Conservation (phyloP, 2,113 vertebrate species). For the Noturus placidus region DNA sequence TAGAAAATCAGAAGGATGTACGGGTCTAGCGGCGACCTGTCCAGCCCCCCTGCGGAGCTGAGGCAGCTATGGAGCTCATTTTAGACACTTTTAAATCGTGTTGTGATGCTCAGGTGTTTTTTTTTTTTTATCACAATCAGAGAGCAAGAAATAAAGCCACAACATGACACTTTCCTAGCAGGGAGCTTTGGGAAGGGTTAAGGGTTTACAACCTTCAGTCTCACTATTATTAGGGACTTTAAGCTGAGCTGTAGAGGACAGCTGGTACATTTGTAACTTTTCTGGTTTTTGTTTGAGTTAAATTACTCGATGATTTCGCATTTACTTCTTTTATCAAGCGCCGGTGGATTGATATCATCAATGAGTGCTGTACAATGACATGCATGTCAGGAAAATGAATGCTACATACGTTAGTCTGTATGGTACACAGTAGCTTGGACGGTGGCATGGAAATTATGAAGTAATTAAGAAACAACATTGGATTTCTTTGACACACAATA, state of each 20-base stretch:
- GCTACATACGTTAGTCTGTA: not conserved
- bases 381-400: no score
- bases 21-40: not conserved
- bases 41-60: not conserved
- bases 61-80: not conserved
- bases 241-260: not conserved
- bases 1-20: slow-evolving; percentile 8
- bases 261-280: not conserved
- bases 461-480: not conserved
- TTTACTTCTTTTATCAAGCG: not conserved
- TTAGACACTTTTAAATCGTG: not conserved
- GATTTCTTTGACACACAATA: not conserved
- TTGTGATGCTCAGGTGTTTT: not conserved
- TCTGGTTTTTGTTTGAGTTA: not conserved
- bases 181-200: not conserved
- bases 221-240: not conserved
- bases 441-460: no score
- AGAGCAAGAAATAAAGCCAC: not conserved
- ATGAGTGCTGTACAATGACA: no score
- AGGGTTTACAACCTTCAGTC: not conserved
- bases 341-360: not conserved
- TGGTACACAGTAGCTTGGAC: not conserved
- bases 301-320: not conserved
- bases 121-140: not conserved
- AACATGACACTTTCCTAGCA: not conserved